Base-by-base conservation (phyloP, 2,888 invertebrate genomes). In the Clanis bilineata region DNA sequence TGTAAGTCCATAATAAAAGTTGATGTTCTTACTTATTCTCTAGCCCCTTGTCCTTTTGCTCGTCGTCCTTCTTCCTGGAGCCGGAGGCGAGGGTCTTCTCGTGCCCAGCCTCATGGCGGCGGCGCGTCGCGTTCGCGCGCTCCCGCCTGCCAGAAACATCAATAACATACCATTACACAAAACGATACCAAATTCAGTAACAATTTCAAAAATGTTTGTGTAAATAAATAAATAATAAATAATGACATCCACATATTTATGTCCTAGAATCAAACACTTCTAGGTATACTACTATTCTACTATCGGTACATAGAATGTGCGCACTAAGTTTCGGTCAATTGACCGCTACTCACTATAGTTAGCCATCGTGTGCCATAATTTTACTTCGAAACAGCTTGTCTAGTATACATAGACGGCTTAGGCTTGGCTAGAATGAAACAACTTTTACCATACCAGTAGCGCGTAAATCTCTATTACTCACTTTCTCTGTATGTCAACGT, bases 401-500 rank as follows among this genome's bases (percentile, higher is more conserved):
- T n/a, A n/a, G n/a, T n/a, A n/a, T n/a, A n/a, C n/a, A n/a, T n/a
- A 18, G 6, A 41, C 43, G 7, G 18, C 21, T 9, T 18, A 18
- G 9, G 5, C 32, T 32, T 9, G 5, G n/a, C n/a, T n/a, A n/a
- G n/a, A n/a, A n/a, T n/a, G n/a, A n/a, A n/a, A n/a, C n/a, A n/a
- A n/a, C 1, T 39, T 4, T 15, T 3, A 15, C 15, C 15, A 3
- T 39, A 15, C n/a, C n/a, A 15, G 15, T 15, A 15, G 5, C 39
- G n/a, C 15, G 39, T 39, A 39, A 39, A 41, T 6, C 2, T 18
- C 2, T 7, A 10, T 60, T 12, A 65, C 77, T 71, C 44, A 86
- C 86, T 85, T 86, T 4, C 79, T 72, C 54, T 83, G 77, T 1
- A 86, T 62, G 36, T 80, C 78, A 2, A 77, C 76, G 58, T 79